Conservation (phyloP, 2,888 invertebrate species). For the Mesorhabditis belari region DNA sequence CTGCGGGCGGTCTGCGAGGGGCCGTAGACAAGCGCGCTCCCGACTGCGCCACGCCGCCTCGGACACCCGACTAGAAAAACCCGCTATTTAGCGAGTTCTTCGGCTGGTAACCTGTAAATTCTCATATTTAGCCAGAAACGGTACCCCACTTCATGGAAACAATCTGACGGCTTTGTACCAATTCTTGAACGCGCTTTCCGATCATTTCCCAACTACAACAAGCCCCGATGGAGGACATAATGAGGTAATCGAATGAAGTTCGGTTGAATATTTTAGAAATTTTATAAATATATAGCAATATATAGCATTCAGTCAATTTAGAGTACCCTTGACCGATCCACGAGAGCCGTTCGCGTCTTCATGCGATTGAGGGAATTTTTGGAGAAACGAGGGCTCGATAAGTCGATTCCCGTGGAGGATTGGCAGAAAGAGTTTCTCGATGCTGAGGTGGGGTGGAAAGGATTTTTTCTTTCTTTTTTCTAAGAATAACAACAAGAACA, state of each 20-base stretch:
- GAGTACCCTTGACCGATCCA: constrained; percentile 27
- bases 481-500: too few relatives aligned
- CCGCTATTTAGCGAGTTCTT: too few relatives aligned
- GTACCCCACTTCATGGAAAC: constrained; percentile 33
- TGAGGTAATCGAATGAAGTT: constrained; percentile 3
- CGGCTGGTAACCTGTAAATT: too few relatives aligned
- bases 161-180: constrained; percentile 45
- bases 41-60: too few relatives aligned
- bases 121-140: constrained; percentile 32
- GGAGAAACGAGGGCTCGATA: constrained; percentile 30
- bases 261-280: neutral
- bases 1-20: too few relatives aligned
- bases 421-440: constrained; percentile 45
- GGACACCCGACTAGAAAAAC: too few relatives aligned
- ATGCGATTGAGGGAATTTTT: constrained; percentile 38
- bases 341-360: constrained; percentile 30
- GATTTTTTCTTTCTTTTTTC: neutral
- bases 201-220: constrained; percentile 31
- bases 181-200: constrained; percentile 42
- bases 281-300: neutral
- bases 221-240: constrained; percentile 13
- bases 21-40: too few relatives aligned
- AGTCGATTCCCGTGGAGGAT: constrained; percentile 28
- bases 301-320: constrained; percentile 7
- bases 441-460: constrained; percentile 29